Percentiles rank a stretch among this genome's conserved stretches.
Conservation (phyloP, 2,888 invertebrate genomes). For the Minunthozetes semirufus region DNA sequence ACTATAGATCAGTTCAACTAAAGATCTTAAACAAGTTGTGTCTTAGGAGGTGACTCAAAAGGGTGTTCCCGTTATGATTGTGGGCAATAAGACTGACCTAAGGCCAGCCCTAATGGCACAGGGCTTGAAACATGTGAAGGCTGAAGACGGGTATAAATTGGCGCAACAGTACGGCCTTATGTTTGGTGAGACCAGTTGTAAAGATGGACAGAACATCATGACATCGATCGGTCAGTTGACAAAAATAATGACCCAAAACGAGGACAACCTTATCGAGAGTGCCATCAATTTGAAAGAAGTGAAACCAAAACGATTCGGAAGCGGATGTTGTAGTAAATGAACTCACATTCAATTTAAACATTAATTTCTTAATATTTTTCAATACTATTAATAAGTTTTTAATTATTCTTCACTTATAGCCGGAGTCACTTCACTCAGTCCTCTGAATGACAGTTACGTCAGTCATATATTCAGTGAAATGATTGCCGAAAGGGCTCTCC, state of each 20-base stretch:
- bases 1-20: constrained; percentile 37
- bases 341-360: too few relatives aligned
- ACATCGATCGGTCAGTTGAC: constrained; percentile 21
- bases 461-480: too few relatives aligned
- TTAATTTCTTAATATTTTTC: background rate
- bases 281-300: background rate
- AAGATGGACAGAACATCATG: constrained; percentile 49
- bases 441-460: too few relatives aligned
- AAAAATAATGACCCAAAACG: constrained; percentile 9
- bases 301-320: background rate
- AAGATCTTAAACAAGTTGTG: background rate
- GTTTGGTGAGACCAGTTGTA: constrained; percentile 51
- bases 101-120: constrained; percentile 47
- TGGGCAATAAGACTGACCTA: constrained; percentile 57
- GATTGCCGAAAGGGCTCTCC: too few relatives aligned
- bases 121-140: constrained; percentile 47
- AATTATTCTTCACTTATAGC: too few relatives aligned
- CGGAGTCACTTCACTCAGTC: too few relatives aligned
- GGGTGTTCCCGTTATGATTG: constrained; percentile 55
- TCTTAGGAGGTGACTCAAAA: constrained; percentile 54
- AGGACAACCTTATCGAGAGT: constrained; percentile 14
- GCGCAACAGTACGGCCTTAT: constrained; percentile 46
- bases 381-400: background rate
- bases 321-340: constrained; percentile 14
- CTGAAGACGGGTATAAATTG: constrained; percentile 45